A percentile compares a stretch with the other conserved stretches of the same genome.
Conservation (phyloP, 2,113 vertebrate species). For the Dascyllus trimaculatus region DNA sequence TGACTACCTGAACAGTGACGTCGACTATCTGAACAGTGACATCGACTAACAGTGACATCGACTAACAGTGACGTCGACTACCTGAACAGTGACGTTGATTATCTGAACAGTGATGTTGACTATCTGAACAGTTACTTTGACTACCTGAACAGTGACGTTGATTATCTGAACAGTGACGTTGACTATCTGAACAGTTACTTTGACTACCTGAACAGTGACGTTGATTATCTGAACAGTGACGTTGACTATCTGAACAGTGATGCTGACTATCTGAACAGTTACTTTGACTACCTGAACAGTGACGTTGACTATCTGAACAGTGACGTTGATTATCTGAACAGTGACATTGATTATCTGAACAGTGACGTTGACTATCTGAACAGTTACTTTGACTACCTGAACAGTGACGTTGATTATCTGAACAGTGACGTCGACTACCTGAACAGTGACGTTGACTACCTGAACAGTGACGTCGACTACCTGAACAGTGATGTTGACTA, state of each 20-base stretch:
- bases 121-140: neutral
- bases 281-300: too few species aligned
- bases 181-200: too few species aligned
- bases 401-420: too few species aligned
- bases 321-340: neutral
- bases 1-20: neutral
- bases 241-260: neutral
- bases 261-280: neutral
- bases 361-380: too few species aligned
- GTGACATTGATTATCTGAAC: neutral
- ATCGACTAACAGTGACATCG: too few species aligned
- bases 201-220: too few species aligned
- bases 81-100: neutral
- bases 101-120: too few species aligned
- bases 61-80: too few species aligned
- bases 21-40: neutral
- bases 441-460: too few species aligned
- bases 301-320: neutral
- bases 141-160: too few species aligned
- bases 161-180: neutral
- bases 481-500: too few species aligned
- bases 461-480: constrained; percentile 3
- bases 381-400: too few species aligned
- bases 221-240: neutral
- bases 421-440: neutral